Evolutionary conservation across 2,797 vertebrate species (phyloP).

Genomic region (Peromyscus melanophrys): DNA sequence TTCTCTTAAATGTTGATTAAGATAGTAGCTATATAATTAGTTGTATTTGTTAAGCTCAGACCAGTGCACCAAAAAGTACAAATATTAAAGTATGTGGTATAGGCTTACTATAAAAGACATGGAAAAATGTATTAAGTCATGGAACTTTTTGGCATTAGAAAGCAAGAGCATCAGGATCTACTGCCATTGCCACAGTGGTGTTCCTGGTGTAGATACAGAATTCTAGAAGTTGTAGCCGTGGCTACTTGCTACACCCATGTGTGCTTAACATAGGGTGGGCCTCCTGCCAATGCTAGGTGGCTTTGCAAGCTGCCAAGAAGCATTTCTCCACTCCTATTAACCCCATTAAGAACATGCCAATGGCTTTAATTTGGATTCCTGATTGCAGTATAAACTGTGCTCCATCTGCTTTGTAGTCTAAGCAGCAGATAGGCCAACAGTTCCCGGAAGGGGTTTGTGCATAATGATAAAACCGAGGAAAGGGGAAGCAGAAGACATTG

Average conservation of each 20-base stretch:
- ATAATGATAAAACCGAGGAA: neutral
- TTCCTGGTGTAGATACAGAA: neutral
- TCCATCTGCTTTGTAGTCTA: slow-evolving; percentile 87
- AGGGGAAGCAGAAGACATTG: slow-evolving; percentile 38
- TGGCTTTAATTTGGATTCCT: slow-evolving; percentile 86
- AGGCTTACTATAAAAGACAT: neutral
- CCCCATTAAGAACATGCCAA: slow-evolving; percentile 85
- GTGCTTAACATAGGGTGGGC: slow-evolving; percentile 65
- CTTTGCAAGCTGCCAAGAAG: slow-evolving; percentile 80
- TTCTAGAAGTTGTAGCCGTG: neutral
- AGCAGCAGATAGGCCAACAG: slow-evolving; percentile 64
- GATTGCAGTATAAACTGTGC: slow-evolving; percentile 81
- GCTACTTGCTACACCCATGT: slow-evolving; percentile 40
- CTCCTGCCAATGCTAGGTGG: slow-evolving; percentile 74
- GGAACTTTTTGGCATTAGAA: neutral
- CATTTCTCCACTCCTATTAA: slow-evolving; percentile 87
- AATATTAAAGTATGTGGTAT: neutral
- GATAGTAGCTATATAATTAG: neutral
- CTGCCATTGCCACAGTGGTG: neutral
- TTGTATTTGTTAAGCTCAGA: neutral
- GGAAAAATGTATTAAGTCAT: neutral
- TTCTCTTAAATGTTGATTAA: neutral
- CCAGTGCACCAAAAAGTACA: neutral
- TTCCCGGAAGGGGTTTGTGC: slow-evolving; percentile 34
- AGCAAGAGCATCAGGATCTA: neutral